Percentiles rank a stretch among this genome's conserved stretches.
These are phyloP conservation scores for Echinarachnius parma DNA, from an alignment of 53 echinoderm and acorn worm genomes.

Conservation along the genomic window DNA sequence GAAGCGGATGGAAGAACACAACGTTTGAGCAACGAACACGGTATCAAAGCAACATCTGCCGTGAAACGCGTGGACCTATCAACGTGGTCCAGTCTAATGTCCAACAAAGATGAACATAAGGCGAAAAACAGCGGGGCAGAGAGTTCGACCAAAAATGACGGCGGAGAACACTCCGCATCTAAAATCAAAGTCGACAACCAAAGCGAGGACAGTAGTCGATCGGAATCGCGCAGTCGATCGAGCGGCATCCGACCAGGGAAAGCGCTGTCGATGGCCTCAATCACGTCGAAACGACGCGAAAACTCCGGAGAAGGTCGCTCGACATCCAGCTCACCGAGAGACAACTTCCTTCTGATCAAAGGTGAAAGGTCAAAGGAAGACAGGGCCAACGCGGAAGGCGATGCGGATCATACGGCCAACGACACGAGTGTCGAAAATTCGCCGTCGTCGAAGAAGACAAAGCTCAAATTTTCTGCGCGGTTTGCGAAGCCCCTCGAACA, in stretches of 20 bases:
- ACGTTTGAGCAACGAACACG: background rate
- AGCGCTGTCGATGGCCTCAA: too few species aligned
- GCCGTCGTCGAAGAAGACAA: constrained; percentile 1
- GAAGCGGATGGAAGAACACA: background rate
- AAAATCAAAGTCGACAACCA: background rate
- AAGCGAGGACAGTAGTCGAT: background rate
- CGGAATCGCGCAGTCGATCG: background rate
- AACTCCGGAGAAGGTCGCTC: background rate
- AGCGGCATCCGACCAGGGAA: background rate
- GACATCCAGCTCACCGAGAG: background rate
- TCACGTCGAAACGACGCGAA: too few species aligned
- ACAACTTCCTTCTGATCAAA: constrained; percentile 6
- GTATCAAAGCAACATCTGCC: background rate
- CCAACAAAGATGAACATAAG: background rate
- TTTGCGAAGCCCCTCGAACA: constrained; percentile 13
- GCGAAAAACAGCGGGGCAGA: background rate
- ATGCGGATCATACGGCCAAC: background rate
- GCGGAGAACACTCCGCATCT: background rate
- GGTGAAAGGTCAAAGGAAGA: constrained; percentile 35
- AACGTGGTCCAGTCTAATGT: constrained; percentile 19
- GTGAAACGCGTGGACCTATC: constrained; percentile 8
- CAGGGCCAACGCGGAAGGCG: background rate
- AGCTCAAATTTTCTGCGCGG: constrained; percentile 17
- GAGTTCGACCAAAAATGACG: constrained; percentile 1
- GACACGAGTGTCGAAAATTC: background rate